Base-by-base conservation (phyloP, 2,797 vertebrate species). In the Neopelma chrysocephalum region DNA sequence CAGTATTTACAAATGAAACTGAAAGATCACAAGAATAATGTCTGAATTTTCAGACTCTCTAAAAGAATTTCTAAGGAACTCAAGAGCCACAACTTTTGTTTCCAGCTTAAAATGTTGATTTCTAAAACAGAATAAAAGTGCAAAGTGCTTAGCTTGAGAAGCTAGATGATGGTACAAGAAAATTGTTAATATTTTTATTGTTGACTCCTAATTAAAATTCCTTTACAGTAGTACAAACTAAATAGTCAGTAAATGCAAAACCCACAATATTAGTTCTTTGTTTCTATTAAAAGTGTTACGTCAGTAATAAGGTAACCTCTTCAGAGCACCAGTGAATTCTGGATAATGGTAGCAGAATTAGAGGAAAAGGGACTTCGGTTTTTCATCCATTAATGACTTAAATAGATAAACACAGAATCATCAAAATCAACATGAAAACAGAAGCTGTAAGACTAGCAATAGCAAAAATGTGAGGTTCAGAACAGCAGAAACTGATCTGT, bases 31-130 rank as follows among this genome's bases (percentile, higher is more conserved):
- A 36, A 83, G 80, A 56, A 78, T 25, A 29, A 26, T 64, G 22
- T 85, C 73, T 58, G 91, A 48, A 31, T 56, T 96, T 68, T 96
- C 77, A 66, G 56, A 64, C 20, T 90, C 64, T 40, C 95, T 81
- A 61, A 91, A 76, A n/a, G 53, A 62, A 60, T 61, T 54, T 58
- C 36, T 57, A 71, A 57, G 32, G 50, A 53, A 80, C 57, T 82
- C 86, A 27, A 94, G 64, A 51, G 75, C 34, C 2, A 27, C 45
- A 72, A 91, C 83, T 72, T 91, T 95, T 45, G n/a, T 87, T 95
- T 91, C 77, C 40, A 94, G 76, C 43, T 91, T 45, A 80, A 73
- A 82, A 82, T 56, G 56, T 77, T 70, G 71, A 43, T 70, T 89
- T 94, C 94, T 90, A 47, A 77, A 80, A 65, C 34, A 15, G 27